Base-by-base conservation (phyloP, 2,888 invertebrate genomes). In the Melieria omissa region DNA sequence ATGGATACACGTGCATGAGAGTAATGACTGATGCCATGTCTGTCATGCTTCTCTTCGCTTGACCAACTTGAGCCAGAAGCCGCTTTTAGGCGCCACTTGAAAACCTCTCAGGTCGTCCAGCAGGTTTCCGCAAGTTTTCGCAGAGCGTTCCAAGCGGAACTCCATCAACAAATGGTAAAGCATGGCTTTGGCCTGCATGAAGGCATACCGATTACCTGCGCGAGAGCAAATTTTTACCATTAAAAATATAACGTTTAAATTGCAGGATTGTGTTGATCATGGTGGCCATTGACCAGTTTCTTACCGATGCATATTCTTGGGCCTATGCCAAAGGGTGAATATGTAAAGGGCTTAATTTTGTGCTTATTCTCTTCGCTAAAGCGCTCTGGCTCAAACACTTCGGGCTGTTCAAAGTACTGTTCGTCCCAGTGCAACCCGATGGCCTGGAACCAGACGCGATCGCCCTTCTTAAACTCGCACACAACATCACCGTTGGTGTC, bases 251-350 rank as follows among this genome's bases (percentile, higher is more conserved):
- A 29, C 29, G 29, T 29, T 29, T 29, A 29, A 1, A 29, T 29
- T 29, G 2, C 2, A 29, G 1, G 29, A 29, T 29, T 29, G 29
- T 29, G 29, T 29, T 29, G 29, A 29, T 29, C 29, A 29, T 29
- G 29, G 29, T 29, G 29, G 3, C 2, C 29, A 29, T 29, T 29
- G 3, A 29, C 29, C 0, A 29, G 4, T 7, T 58, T 61, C 76
- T 76, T 72, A 86, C 90, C 92, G 61, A 91, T 89, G 76, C 92
- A 92, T 78, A 88, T 89, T 74, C 91, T 88, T 0, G 91, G 90
- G 7, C 92, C 92, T 0, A 84, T 73, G 7, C 90, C 90, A 69
- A 90, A 91, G 0, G 90, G 90, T 73, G 89, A 75, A 77, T 89
- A 90, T 0, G 86, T 81, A 55, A 86, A 86, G 0, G 86, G 85